Evolutionary conservation across 2,888 invertebrate genomes (phyloP).

Genomic region (Gymnocheta viridis): DNA sequence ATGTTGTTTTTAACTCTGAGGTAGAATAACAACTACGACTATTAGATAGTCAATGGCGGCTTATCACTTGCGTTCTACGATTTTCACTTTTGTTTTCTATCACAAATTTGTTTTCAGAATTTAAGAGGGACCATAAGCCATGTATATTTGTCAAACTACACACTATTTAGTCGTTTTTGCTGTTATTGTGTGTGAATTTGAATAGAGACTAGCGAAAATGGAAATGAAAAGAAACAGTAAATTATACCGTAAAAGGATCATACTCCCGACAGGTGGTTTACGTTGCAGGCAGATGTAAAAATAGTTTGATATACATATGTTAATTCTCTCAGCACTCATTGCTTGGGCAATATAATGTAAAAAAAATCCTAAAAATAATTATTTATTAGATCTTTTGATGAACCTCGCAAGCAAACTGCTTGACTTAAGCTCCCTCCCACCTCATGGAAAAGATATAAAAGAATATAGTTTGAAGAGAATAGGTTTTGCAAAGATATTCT

Average conservation of each 20-base stretch:
- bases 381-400: too few species aligned
- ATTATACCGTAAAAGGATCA: conserved; percentile 53
- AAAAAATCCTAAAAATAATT: too few species aligned
- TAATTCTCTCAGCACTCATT: too few species aligned
- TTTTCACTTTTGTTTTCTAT: conserved; percentile 20
- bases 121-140: background rate
- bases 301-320: too few species aligned
- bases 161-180: background rate
- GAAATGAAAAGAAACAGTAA: conserved; percentile 27
- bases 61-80: conserved; percentile 8
- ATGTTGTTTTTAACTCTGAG: conserved; percentile 60
- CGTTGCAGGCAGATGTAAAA: too few species aligned
- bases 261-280: too few species aligned
- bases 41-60: background rate
- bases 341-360: too few species aligned
- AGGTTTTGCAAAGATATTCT: too few species aligned
- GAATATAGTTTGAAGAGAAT: too few species aligned
- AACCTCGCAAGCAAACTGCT: too few species aligned
- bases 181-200: background rate
- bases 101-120: background rate
- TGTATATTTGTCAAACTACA: conserved; percentile 14
- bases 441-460: too few species aligned
- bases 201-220: background rate
- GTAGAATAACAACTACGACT: conserved; percentile 60
- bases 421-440: too few species aligned